phyloP scores from a whole-genome alignment of 2,888 invertebrate genomes.

The Diadegma fenestrale region DNA sequence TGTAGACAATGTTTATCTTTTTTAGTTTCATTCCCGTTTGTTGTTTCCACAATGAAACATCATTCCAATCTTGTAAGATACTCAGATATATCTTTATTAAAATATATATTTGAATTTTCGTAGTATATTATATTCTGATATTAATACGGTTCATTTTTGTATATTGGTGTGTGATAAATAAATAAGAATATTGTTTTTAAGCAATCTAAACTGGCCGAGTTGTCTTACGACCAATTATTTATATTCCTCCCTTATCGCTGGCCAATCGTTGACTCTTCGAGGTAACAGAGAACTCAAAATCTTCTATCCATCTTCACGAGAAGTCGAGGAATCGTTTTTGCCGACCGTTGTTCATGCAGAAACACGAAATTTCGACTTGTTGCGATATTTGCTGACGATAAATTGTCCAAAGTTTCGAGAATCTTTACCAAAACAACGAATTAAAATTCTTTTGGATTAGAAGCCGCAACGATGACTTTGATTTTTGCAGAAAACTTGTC shows the following conservation, averaged over 20 bases:
- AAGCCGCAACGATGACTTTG: too few relatives aligned
- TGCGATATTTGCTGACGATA: not conserved
- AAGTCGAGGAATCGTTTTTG: not conserved
- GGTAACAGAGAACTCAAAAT: not conserved
- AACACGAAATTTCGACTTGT: not conserved
- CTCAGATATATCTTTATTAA: constrained; percentile 84
- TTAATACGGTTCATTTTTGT: constrained; percentile 85
- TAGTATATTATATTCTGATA: constrained; percentile 85
- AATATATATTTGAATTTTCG: constrained; percentile 84
- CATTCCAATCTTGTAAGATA: constrained; percentile 85
- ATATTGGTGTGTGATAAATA: constrained; percentile 85
- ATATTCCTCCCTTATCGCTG: constrained; percentile 8
- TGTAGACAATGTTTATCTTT: constrained; percentile 78
- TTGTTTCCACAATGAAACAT: constrained; percentile 76
- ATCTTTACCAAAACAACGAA: not conserved
- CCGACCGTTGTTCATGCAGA: not conserved
- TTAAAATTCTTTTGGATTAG: too few relatives aligned
- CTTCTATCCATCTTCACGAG: not conserved
- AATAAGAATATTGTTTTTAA: constrained; percentile 85
- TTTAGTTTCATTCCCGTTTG: constrained; percentile 41
- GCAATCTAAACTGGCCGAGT: constrained; percentile 73
- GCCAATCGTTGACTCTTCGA: not conserved
- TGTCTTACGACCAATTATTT: constrained; percentile 9
- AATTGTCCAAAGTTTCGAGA: not conserved
- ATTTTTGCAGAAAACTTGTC: too few relatives aligned